These are phyloP conservation scores for Hyperopisus bebe DNA, from an alignment of 2,113 vertebrate genomes.

Conservation along the genomic window DNA sequence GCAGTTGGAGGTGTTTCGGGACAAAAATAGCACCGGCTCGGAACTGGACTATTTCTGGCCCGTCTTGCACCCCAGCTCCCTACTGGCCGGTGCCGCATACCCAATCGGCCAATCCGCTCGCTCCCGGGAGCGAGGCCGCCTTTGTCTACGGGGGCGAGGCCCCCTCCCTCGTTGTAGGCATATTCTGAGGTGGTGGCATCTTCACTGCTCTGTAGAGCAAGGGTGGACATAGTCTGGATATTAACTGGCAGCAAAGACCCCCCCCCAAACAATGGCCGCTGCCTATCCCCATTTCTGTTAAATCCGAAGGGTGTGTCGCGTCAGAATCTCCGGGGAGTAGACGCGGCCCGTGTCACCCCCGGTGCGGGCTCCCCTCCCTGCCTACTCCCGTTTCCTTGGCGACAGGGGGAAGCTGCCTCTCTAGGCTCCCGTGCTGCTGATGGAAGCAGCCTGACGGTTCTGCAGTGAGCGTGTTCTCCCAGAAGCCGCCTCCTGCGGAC, in stretches of 20 bases:
- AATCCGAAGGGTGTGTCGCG: not conserved
- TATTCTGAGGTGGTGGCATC: not conserved
- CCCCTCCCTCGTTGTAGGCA: not conserved
- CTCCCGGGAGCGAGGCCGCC: too few species aligned
- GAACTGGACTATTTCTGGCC: not conserved
- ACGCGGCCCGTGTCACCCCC: not conserved
- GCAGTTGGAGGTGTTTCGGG: constrained; percentile 21
- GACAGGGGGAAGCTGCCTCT: not conserved
- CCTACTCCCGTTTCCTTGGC: not conserved
- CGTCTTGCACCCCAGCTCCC: not conserved
- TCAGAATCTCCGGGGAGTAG: not conserved
- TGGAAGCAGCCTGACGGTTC: not conserved
- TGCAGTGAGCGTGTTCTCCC: not conserved
- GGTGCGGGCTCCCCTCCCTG: not conserved
- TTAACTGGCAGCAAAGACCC: not conserved
- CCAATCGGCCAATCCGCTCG: constrained; percentile 26
- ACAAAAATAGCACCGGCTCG: not conserved
- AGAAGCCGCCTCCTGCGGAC: not conserved
- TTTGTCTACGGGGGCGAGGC: not conserved
- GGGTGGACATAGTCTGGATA: not conserved
- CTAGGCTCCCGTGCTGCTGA: not conserved
- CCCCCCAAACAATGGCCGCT: too few species aligned
- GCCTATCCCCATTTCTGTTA: not conserved
- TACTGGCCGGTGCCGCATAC: constrained; percentile 26
- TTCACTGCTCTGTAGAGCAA: not conserved